Conservation (phyloP, 1,140 invertebrate species). For the Pogonomyrmex californicus region DNA sequence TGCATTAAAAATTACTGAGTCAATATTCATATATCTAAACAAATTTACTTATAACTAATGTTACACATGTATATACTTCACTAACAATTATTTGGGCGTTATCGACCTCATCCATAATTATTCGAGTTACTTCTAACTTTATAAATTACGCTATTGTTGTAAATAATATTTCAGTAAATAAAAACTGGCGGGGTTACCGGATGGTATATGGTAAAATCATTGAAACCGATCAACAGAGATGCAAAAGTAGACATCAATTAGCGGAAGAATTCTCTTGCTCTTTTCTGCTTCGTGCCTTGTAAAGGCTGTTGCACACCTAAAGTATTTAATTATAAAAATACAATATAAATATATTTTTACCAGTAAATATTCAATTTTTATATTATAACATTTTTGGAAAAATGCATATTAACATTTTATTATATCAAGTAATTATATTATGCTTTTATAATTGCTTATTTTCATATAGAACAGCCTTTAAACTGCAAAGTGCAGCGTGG, state of each 20-base stretch:
- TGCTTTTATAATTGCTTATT: no score
- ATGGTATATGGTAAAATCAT: neutral
- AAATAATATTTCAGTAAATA: slow-evolving; percentile 31
- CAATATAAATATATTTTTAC: no score
- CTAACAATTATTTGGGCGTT: slow-evolving; percentile 81
- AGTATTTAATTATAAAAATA: no score
- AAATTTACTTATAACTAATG: slow-evolving; percentile 6
- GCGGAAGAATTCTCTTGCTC: no score
- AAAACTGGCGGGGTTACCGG: neutral
- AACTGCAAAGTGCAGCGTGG: no score
- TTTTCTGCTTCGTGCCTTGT: no score
- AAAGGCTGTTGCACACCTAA: no score
- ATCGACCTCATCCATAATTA: slow-evolving; percentile 78
- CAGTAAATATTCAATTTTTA: no score
- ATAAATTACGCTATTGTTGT: neutral
- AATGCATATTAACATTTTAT: no score
- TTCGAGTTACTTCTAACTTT: neutral
- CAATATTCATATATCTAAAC: neutral
- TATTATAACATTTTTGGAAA: no score
- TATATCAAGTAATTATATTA: no score
- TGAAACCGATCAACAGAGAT: neutral
- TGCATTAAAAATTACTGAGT: neutral
- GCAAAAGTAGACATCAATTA: neutral
- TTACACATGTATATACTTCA: slow-evolving; percentile 31
- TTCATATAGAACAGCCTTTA: no score